Evolutionary conservation across 2,797 vertebrate species (phyloP).

Genomic region (Manis crassicaudata): DNA sequence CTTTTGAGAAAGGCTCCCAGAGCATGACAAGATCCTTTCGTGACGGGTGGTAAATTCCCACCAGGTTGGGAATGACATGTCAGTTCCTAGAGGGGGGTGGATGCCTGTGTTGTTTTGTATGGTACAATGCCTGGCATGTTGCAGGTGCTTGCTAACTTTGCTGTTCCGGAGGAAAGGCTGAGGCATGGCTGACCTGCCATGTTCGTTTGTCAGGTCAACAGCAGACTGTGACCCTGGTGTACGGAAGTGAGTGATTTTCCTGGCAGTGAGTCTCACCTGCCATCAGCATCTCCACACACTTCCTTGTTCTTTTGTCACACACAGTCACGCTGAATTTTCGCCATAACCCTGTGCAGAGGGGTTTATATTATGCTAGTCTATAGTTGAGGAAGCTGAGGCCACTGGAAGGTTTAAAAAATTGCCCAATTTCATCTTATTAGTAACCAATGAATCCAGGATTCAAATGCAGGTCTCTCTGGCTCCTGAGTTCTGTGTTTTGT

Average conservation of each 20-base stretch:
- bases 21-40: neutral
- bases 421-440: neutral
- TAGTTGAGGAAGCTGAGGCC: neutral
- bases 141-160: neutral
- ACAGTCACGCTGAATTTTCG: neutral
- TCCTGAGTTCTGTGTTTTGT: neutral
- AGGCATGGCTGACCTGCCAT: neutral
- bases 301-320: neutral
- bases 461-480: neutral
- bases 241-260: neutral
- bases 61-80: neutral
- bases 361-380: neutral
- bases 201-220: neutral
- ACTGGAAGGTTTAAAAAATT: neutral
- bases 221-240: neutral
- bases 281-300: neutral
- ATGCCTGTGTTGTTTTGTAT: neutral
- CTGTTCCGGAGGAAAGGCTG: neutral
- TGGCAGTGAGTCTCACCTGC: neutral
- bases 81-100: neutral
- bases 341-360: neutral
- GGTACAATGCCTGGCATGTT: neutral
- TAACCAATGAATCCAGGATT: neutral
- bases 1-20: neutral
- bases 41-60: neutral